These are phyloP conservation scores for Hyperoplus immaculatus DNA, from an alignment of 2,797 vertebrate species.

Conservation along the genomic window DNA sequence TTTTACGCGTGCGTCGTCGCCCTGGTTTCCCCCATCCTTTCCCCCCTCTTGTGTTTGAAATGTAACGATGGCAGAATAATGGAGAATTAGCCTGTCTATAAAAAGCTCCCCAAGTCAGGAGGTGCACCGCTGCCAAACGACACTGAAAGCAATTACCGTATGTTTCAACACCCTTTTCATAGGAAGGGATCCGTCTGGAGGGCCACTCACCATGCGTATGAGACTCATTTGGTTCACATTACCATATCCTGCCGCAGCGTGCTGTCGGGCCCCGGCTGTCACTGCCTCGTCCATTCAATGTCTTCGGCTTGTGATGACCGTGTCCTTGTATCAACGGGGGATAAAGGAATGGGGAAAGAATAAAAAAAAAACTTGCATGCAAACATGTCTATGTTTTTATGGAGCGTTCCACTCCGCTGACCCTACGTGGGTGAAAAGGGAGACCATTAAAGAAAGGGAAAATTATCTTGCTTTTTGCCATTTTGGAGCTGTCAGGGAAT, in stretches of 20 bases:
- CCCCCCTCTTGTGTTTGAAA: constrained; percentile 57
- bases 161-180: constrained; percentile 83
- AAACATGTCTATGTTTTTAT: constrained; percentile 67
- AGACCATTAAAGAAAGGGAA: constrained; percentile 61
- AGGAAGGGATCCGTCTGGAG: constrained; percentile 74
- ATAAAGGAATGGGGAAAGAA: constrained; percentile 47
- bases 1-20: constrained; percentile 39
- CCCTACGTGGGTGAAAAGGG: constrained; percentile 52
- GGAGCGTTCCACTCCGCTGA: constrained; percentile 39
- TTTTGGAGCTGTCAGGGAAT: constrained; percentile 47
- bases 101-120: constrained; percentile 76
- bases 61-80: constrained; percentile 72
- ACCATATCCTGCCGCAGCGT: constrained; percentile 75
- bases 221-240: constrained; percentile 81
- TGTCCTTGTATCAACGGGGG: constrained; percentile 63
- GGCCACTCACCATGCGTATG: constrained; percentile 71
- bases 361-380: not conserved
- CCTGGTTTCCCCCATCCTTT: constrained; percentile 30
- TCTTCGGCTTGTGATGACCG: constrained; percentile 52
- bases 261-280: constrained; percentile 64
- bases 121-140: constrained; percentile 75
- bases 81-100: constrained; percentile 76
- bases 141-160: constrained; percentile 83
- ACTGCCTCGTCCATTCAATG: constrained; percentile 59
- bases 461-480: constrained; percentile 34